phyloP scores from a whole-genome alignment of 2,113 vertebrate genomes.

The Mesembrinibis cayennensis region DNA sequence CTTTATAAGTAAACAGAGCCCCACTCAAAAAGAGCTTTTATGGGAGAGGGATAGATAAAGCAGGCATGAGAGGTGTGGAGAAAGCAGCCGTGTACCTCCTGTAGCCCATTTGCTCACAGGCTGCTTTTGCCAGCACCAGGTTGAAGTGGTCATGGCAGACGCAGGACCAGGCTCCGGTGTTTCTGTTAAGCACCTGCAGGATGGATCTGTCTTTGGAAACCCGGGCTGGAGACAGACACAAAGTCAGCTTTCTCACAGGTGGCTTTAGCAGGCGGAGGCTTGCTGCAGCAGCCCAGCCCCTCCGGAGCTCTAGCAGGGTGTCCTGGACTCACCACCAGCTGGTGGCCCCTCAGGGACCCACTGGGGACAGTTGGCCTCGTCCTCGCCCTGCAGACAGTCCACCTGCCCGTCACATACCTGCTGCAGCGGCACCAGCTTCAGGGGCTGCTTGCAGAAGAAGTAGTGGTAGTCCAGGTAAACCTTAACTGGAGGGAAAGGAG shows the following conservation, averaged over 20 bases:
- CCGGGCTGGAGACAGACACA: conserved; percentile 50
- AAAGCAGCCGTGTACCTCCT: conserved; percentile 66
- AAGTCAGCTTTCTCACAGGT: not conserved
- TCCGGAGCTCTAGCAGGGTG: fast-evolving
- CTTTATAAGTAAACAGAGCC: fast-evolving
- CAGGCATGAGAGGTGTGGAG: not conserved
- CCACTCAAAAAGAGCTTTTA: fast-evolving
- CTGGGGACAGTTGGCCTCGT: conserved; percentile 80
- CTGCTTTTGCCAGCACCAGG: conserved; percentile 69
- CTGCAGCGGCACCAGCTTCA: conserved; percentile 79
- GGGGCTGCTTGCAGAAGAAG: conserved; percentile 81
- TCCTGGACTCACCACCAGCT: not conserved
- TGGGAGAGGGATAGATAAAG: too few relatives aligned
- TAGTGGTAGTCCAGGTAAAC: conserved; percentile 78
- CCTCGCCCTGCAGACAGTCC: conserved; percentile 83
- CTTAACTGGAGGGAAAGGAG: conserved; percentile 74
- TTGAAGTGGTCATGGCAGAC: conserved; percentile 83
- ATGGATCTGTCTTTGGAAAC: conserved; percentile 73
- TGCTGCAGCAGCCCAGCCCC: not conserved
- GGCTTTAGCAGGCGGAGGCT: fast-evolving
- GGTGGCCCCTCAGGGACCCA: not conserved
- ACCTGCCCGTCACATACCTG: conserved; percentile 76
- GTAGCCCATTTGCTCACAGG: conserved; percentile 88
- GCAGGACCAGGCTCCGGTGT: conserved; percentile 75
- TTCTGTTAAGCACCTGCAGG: conserved; percentile 78